Conservation (phyloP, 2,888 invertebrate species). For the Nematopogon swammerdamellus region DNA sequence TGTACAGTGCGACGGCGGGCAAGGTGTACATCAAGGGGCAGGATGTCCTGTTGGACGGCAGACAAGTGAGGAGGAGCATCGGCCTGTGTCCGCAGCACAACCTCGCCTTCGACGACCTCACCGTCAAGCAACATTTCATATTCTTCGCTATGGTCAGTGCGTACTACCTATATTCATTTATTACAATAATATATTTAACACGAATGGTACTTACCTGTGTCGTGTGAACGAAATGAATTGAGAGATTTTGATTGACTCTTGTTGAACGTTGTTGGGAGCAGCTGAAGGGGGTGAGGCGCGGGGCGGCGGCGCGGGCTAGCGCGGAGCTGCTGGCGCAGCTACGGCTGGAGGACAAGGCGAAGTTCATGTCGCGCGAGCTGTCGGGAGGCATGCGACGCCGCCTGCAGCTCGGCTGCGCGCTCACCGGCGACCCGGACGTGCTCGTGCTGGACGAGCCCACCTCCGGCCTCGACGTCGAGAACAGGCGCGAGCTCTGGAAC, state of each 20-base stretch:
- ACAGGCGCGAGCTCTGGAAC: slow-evolving; percentile 79
- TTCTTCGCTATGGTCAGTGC: slow-evolving; percentile 84
- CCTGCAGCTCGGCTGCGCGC: slow-evolving; percentile 79
- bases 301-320: slow-evolving; percentile 13
- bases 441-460: slow-evolving; percentile 81
- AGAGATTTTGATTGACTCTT: too few species aligned
- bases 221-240: too few species aligned
- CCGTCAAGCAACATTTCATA: slow-evolving; percentile 76
- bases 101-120: slow-evolving; percentile 75
- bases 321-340: too few species aligned
- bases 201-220: too few species aligned
- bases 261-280: too few species aligned
- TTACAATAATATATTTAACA: too few species aligned
- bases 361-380: slow-evolving; percentile 57
- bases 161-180: too few species aligned
- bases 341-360: slow-evolving; percentile 50
- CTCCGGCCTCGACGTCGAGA: slow-evolving; percentile 82
- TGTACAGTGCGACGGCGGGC: slow-evolving; percentile 69
- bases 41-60: slow-evolving; percentile 59
- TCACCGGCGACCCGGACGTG: slow-evolving; percentile 69
- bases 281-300: slow-evolving; percentile 31
- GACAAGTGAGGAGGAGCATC: slow-evolving; percentile 63
- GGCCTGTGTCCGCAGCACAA: slow-evolving; percentile 93
- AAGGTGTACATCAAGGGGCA: slow-evolving; percentile 67
- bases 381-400: slow-evolving; percentile 90